Evolutionary conservation across 2,797 vertebrate genomes (phyloP).

Genomic region (Periophthalmus magnuspinnatus): DNA sequence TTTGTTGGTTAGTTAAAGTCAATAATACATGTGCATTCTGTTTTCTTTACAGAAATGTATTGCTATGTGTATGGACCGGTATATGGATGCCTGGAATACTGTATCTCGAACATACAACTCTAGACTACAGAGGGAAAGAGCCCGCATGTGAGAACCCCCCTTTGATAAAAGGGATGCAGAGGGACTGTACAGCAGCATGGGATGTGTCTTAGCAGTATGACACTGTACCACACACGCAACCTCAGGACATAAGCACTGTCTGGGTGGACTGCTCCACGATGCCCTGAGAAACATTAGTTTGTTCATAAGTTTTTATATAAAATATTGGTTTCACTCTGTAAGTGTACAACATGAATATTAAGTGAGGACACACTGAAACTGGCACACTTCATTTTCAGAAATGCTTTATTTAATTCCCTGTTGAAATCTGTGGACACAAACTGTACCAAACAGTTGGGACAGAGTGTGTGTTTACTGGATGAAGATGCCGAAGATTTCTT

Average conservation of each 20-base stretch:
- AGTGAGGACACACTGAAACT: neutral
- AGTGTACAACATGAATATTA: neutral
- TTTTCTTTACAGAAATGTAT: constrained; percentile 87
- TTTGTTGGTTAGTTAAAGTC: neutral
- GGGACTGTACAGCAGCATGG: constrained; percentile 7
- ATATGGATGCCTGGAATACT: constrained; percentile 97
- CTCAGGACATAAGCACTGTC: constrained; percentile 45
- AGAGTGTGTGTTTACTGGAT: neutral
- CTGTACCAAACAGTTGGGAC: neutral
- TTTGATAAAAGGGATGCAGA: constrained; percentile 17
- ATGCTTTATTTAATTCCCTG: constrained; percentile 3
- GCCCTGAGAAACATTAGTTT: constrained; percentile 29
- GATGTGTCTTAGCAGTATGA: constrained; percentile 10
- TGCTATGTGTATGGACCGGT: constrained; percentile 99
- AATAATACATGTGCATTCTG: neutral
- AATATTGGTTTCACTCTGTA: neutral
- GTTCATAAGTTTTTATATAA: constrained; percentile 31
- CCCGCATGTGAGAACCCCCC: constrained; percentile 83
- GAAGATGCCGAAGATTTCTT: neutral
- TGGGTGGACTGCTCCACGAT: constrained; percentile 44
- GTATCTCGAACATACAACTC: constrained; percentile 94
- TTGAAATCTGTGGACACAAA: neutral
- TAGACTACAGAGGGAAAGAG: constrained; percentile 90
- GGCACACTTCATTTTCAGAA: neutral
- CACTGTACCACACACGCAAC: constrained; percentile 43